Percentiles rank a stretch among this genome's conserved stretches.
These are phyloP conservation scores for Hyperoplus immaculatus DNA, from an alignment of 2,797 vertebrate genomes.

Conservation along the genomic window DNA sequence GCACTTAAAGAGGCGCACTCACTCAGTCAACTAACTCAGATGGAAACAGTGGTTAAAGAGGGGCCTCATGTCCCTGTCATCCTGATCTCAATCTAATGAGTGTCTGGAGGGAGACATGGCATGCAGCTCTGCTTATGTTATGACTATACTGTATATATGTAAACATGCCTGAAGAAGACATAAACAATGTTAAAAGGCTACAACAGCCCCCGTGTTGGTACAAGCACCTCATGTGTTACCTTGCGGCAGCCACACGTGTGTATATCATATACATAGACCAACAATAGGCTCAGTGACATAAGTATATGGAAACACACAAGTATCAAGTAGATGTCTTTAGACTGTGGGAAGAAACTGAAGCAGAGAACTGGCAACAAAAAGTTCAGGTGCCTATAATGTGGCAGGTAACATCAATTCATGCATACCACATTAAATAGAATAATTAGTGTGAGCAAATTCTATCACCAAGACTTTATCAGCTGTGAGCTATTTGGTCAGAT, in stretches of 20 bases:
- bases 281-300: not conserved
- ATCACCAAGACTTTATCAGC: not conserved
- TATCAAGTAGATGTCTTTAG: not conserved
- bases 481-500: not conserved
- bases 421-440: not conserved
- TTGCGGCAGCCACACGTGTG: not conserved
- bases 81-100: not conserved
- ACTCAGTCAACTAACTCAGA: not conserved
- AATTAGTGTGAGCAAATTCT: not conserved
- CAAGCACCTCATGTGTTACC: not conserved
- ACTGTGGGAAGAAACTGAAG: conserved; percentile 7
- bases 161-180: conserved; percentile 22
- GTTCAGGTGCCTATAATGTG: not conserved
- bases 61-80: not conserved
- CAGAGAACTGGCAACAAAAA: conserved; percentile 3
- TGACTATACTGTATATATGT: conserved; percentile 28
- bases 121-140: not conserved
- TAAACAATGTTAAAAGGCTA: conserved; percentile 20
- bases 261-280: not conserved
- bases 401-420: not conserved
- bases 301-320: not conserved
- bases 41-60: not conserved
- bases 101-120: not conserved
- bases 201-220: conserved; percentile 25
- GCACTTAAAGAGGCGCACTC: not conserved